Evolutionary conservation across 2,797 vertebrate species (phyloP), one percentile per base, ranked within the genome.

Genomic region (Bradypodion pumilum): DNA sequence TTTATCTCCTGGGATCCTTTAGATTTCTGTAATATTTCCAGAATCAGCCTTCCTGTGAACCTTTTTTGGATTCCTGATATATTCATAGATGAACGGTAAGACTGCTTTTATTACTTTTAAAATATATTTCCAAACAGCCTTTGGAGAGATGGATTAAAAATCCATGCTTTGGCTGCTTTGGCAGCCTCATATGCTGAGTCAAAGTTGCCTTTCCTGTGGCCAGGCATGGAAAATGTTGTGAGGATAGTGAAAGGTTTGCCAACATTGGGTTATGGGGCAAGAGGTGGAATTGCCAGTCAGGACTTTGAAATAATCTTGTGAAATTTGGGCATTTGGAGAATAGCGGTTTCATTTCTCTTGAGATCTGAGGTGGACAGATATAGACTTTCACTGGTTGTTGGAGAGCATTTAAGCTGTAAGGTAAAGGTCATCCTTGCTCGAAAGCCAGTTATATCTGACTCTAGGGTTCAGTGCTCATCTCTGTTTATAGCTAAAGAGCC

Each of bases 1-100:
- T 90, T 95, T 23, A 85, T 66, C 15, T 89, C 78, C 1, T 95
- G 94, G 94, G 19, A 94, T 73, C 93, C 93, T 0, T 85, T 0
- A 65, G 89, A 95, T 68, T 94, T 95, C 88, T 95, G 94, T 63
- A 94, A 95, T 78, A 91, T 95, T 85, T 88, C 91, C 4, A 44
- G 25, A 52, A 15, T 95, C 1, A 0, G 84, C 37, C 84, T 95
- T 52, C 94, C 94, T 52, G 59, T 1, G 29, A 86, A 92, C 0
- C 35, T 82, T 0, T 90, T 91, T 1, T 95, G 94, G 93, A 83
- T 88, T 0, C 94, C 94, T 2, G 37, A 87, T 0, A 0, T 95
- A 68, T 86, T 88, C 91, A 91, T 94, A 42, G 2, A 91, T 1
- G 92, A 95, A 87, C 10, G 78, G 94, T 95, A 92, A 42, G 69